Base-by-base conservation (phyloP, 1,140 invertebrate species). In the Drosophila pallidifrons region DNA sequence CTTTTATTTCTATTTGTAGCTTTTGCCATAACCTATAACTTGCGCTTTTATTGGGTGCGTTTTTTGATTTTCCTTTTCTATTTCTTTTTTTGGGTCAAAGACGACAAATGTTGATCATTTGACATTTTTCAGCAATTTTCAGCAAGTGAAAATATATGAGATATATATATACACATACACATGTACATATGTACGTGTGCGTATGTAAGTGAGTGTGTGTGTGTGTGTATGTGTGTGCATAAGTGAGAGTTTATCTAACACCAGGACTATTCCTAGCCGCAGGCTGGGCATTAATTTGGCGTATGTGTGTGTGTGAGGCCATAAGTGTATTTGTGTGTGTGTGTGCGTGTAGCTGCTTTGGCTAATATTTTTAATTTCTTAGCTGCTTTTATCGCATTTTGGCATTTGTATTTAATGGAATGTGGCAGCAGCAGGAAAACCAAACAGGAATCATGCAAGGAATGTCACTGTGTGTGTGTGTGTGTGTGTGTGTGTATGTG, bases 281-380 rank as follows among this genome's bases (percentile, higher is more conserved):
- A 49, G 52, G 63, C 41, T 52, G 15, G 16, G 16, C 41, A 54
- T 49, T 52, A 49, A 59, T 75, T 28, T 38, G 41, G 32, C n/a
- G n/a, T 47, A 1, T 30, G 51, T 57, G 11, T 11, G 10, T 45
- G 57, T 16, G 6, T 47, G 35, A 11, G 8, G 35, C 35, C 8
- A 38, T 32, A 15, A 25, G 41, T 54, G 16, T 38, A 1, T 25
- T 0, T 70, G 28, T 51, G 10, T 30, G 28, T 41, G 11, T 46
- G 47, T 49, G 47, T 58, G 47, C 45, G 28, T 43, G 25, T 55
- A 11, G 43, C 30, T 69, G 77, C 68, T 63, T 77, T 67, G 64
- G 25, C 64, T 59, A 81, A 67, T 66, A 81, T 81, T 85, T 85
- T 81, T 81, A 85, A 85, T 85, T 85, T 86, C 67, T 69, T 78